These are phyloP conservation scores for Ammodytes marinus DNA, from an alignment of 2,113 vertebrate species.

Conservation along the genomic window DNA sequence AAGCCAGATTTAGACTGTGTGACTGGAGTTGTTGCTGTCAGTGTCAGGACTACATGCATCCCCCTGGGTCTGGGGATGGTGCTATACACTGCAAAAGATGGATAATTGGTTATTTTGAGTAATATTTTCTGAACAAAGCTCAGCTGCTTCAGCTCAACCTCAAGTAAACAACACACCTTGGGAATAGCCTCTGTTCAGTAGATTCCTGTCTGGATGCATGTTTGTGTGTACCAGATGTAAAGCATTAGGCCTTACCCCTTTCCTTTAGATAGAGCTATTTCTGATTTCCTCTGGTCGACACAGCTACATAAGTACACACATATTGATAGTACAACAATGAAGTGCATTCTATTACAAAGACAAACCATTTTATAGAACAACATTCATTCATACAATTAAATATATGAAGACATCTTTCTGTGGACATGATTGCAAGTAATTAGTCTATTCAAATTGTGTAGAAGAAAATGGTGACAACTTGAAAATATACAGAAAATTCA, in stretches of 20 bases:
- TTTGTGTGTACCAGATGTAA: constrained; percentile 72
- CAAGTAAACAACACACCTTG: constrained; percentile 82
- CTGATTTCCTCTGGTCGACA: constrained; percentile 67
- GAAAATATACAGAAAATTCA: background rate
- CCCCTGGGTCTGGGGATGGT: constrained; percentile 74
- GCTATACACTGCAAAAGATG: constrained; percentile 80
- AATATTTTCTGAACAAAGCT: constrained; percentile 83
- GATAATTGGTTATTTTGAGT: constrained; percentile 88
- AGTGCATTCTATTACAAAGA: constrained; percentile 7
- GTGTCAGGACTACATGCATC: constrained; percentile 77
- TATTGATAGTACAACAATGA: constrained; percentile 23
- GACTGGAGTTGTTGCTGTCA: constrained; percentile 78
- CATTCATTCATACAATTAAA: background rate
- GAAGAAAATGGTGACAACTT: no score
- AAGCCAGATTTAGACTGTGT: constrained; percentile 78
- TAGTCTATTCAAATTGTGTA: background rate
- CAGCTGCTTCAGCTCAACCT: constrained; percentile 83
- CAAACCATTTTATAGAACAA: background rate
- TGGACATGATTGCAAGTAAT: background rate
- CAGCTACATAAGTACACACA: constrained; percentile 33
- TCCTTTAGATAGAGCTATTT: constrained; percentile 63
- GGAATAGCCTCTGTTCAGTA: constrained; percentile 80
- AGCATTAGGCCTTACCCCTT: constrained; percentile 58
- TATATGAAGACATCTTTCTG: background rate
- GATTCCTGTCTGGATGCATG: constrained; percentile 65